Evolutionary conservation across 2,888 invertebrate species (phyloP).

Genomic region (Stramonita haemastoma): DNA sequence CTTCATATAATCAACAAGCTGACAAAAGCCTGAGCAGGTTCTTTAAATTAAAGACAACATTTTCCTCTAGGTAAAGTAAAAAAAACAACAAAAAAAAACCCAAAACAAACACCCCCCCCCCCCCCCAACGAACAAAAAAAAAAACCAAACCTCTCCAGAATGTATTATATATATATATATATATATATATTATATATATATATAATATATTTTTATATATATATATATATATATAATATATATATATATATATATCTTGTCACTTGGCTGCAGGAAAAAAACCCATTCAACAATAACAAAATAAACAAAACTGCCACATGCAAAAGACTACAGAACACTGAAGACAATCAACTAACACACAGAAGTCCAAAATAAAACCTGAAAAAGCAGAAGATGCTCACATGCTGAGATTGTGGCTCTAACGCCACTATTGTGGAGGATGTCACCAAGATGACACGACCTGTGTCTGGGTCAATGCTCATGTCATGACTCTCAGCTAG

Average conservation of each 20-base stretch:
- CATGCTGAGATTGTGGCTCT: conserved; percentile 33
- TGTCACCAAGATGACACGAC: conserved; percentile 61
- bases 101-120: background rate
- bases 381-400: background rate
- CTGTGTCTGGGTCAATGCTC: conserved; percentile 68
- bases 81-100: too few relatives aligned
- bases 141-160: background rate
- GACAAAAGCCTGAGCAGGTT: background rate
- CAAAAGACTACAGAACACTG: background rate
- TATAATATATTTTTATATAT: too few relatives aligned
- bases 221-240: background rate
- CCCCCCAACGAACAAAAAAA: background rate
- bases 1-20: too few relatives aligned
- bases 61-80: background rate
- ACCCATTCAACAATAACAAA: too few relatives aligned
- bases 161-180: background rate
- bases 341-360: background rate
- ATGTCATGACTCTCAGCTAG: conserved; percentile 52
- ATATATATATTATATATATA: too few relatives aligned
- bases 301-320: too few relatives aligned
- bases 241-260: background rate
- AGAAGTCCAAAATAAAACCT: background rate
- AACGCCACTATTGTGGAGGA: conserved; percentile 53
- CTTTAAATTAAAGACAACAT: background rate
- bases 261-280: too few relatives aligned